Evolutionary conservation across 1,140 invertebrate genomes (phyloP).

Genomic region (Palaemon carinicauda): DNA sequence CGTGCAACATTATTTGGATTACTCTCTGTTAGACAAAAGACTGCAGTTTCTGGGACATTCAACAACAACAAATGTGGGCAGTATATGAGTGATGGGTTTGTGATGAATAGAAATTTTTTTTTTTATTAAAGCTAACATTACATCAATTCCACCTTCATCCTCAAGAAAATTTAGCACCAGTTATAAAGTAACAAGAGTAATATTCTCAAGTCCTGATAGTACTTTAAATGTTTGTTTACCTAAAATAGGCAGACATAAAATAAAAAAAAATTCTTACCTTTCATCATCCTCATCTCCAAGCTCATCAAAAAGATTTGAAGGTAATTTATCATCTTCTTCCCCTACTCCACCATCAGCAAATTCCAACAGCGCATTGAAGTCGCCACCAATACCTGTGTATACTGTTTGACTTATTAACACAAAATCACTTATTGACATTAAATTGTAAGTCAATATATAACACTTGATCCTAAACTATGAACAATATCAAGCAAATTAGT

Average conservation of each 20-base stretch:
- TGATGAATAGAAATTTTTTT: no score
- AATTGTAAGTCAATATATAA: no score
- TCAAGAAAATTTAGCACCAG: neutral
- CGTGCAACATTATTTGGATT: no score
- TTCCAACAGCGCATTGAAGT: conserved; percentile 46
- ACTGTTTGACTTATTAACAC: no score
- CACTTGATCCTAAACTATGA: neutral
- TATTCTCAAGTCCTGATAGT: no score
- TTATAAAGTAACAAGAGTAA: no score
- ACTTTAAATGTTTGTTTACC: no score
- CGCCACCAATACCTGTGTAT: conserved; percentile 38
- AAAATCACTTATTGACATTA: no score
- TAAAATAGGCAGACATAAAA: neutral
- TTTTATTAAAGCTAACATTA: neutral
- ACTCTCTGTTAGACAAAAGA: no score
- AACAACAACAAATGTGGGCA: no score
- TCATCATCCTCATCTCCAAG: conserved; percentile 50
- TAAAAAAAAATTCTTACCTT: neutral
- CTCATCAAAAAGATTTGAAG: conserved; percentile 45
- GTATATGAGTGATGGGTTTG: no score
- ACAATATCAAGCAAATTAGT: neutral
- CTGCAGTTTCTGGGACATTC: no score
- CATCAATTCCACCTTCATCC: neutral
- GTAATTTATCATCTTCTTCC: conserved; percentile 48
- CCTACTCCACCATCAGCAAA: conserved; percentile 49